Base-by-base conservation (phyloP, 2,888 invertebrate genomes). In the Drosophila meridiana region DNA sequence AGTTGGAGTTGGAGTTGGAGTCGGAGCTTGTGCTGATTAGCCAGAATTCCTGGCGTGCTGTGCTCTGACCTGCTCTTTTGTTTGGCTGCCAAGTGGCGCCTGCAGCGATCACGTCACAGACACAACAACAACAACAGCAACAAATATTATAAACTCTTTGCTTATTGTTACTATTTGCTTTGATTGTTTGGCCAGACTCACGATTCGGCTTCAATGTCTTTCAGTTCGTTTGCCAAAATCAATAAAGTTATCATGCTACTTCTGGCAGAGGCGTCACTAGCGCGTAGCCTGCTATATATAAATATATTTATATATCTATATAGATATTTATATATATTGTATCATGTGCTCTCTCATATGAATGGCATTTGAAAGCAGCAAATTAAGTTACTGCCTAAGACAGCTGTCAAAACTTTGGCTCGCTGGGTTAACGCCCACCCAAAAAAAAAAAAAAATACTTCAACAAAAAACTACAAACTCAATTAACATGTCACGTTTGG, bases 41-140 rank as follows among this genome's bases (percentile, higher is more conserved):
- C 90, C 90, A 86, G 84, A 86, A 86, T 90, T 86, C 90, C 87
- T 76, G 84, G 73, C 88, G 68, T 64, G 72, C 78, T 78, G 70
- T 74, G 83, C 69, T 76, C 73, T 72, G 83, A 80, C 78, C 80
- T 69, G 84, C 64, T 76, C 90, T 90, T 90, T 90, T 87, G 87
- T 90, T 85, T 76, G 74, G 69, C 88, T 89, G 80, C 85, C 91
- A 88, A 90, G 74, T 87, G 86, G 89, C 89, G 87, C 91, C 91
- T 84, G 63, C 79, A 90, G 92, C 91, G 76, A 91, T 91, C 91
- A 91, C 92, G 92, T 91, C 90, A 90, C 77, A 89, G 92, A 90
- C 92, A 84, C 77, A 73, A 28, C 58, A 57, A 58, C 73, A 61
- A 45, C 45, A 45, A 2, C 75, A 77, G 32, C 73, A 73, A 63